Evolutionary conservation across 2,888 invertebrate species (phyloP).

Genomic region (Xylocampa areola): DNA sequence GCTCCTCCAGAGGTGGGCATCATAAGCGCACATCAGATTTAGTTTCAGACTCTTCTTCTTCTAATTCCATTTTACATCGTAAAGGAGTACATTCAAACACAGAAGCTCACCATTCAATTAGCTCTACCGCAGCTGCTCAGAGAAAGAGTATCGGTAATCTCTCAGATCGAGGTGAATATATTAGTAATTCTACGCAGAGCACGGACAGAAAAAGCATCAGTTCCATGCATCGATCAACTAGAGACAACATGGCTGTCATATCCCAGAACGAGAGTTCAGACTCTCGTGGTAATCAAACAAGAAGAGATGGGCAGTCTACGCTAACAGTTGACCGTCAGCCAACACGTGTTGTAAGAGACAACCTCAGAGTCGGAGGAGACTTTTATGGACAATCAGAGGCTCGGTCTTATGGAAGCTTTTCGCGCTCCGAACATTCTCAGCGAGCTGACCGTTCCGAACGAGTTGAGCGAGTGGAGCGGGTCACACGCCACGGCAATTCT

Average conservation of each 20-base stretch:
- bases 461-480: conserved; percentile 90
- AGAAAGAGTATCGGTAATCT: conserved; percentile 95
- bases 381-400: conserved; percentile 94
- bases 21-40: conserved; percentile 94
- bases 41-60: conserved; percentile 93
- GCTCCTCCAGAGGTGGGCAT: conserved; percentile 81
- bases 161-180: conserved; percentile 92
- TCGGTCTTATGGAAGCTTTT: conserved; percentile 92
- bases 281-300: conserved; percentile 74
- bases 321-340: conserved; percentile 90
- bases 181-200: conserved; percentile 91
- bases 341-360: conserved; percentile 91
- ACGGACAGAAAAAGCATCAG: conserved; percentile 94
- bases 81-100: conserved; percentile 92
- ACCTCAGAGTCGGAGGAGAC: conserved; percentile 92
- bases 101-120: conserved; percentile 93
- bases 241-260: conserved; percentile 86
- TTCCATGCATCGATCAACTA: conserved; percentile 93
- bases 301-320: conserved; percentile 89
- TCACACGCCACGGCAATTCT: conserved; percentile 91
- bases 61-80: conserved; percentile 94
- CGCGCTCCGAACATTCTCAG: conserved; percentile 85
- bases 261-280: conserved; percentile 87
- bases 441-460: conserved; percentile 78
- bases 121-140: conserved; percentile 94